Percentiles rank a stretch among this genome's conserved stretches.
phyloP scores from a whole-genome alignment of 2,888 invertebrate species.

The Tanypteryx hageni region DNA sequence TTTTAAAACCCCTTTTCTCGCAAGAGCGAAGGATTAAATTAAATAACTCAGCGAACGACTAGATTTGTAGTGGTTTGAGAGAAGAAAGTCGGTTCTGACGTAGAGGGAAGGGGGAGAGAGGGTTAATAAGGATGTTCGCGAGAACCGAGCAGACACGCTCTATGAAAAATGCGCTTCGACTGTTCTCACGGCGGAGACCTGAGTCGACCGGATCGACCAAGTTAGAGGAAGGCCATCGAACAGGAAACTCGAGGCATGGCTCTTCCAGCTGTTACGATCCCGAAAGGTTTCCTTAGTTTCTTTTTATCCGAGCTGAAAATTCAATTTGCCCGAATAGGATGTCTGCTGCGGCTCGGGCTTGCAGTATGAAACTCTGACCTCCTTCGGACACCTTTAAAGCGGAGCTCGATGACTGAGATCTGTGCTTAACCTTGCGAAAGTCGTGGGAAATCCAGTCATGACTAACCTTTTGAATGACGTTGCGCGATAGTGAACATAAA shows the following conservation, averaged over 20 bases:
- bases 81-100: not conserved
- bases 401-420: not conserved
- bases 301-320: not conserved
- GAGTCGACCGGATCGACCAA: not conserved
- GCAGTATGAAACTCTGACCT: not conserved
- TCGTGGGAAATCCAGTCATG: slow-evolving; percentile 2
- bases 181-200: not conserved
- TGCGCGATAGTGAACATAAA: too few relatives aligned
- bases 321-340: not conserved
- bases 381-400: not conserved
- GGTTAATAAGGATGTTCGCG: not conserved
- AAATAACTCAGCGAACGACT: not conserved
- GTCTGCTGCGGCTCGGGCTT: not conserved
- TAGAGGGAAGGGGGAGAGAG: not conserved
- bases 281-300: not conserved
- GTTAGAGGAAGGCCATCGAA: not conserved
- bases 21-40: not conserved
- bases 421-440: not conserved
- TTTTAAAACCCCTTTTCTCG: not conserved
- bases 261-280: not conserved
- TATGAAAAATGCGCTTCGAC: not conserved
- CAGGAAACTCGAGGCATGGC: not conserved
- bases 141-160: not conserved
- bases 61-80: not conserved
- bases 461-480: not conserved